Base-by-base conservation (phyloP, 1,140 invertebrate species). In the Sinella curviseta region DNA sequence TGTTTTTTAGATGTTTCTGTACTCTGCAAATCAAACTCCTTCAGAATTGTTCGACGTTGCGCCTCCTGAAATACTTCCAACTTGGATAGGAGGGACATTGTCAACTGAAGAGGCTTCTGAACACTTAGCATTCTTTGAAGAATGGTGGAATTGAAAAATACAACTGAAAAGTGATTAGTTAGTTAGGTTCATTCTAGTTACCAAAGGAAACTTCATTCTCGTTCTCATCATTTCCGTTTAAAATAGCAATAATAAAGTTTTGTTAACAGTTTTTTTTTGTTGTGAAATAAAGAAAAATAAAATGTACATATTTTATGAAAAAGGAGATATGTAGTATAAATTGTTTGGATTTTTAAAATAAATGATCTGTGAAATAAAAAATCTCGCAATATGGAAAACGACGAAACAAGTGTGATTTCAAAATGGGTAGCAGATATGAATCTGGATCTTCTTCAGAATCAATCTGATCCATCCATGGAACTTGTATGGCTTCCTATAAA, bases 401-500 rank as follows among this genome's bases (percentile, higher is more conserved):
- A 48, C 8, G 39, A 48, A 20, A 12, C 39, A 8, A 48, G 20
- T 20, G 39, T 48, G 8, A 20, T 48, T 48, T 65, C 57, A 14
- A 65, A 65, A 26, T 65, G 57, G 57, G 57, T 65, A n/a, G 14
- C 8, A 16, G 57, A 65, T 4, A 16, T 65, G 57, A 65, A 65
- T 26, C 16, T n/a, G 16, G 57, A 65, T 26, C 16, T 65, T 26
- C 16, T 12, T 16, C 16, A 65, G 8, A 65, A 48, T 12, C 16
- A 65, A 4, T 65, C 57, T 16, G 57, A 65, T 26, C 24, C 57
- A 8, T 65, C 57, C 57, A 65, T 65, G 57, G 57, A 65, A n/a
- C 57, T 65, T n/a, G 57, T 65, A 4, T 65, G 57, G 57, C 57
- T 65, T 4, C 57, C 57, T 4, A n/a, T 65, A 26, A 65, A 65